Base-by-base conservation (phyloP, 2,113 vertebrate genomes). In the Climacteris rufus region DNA sequence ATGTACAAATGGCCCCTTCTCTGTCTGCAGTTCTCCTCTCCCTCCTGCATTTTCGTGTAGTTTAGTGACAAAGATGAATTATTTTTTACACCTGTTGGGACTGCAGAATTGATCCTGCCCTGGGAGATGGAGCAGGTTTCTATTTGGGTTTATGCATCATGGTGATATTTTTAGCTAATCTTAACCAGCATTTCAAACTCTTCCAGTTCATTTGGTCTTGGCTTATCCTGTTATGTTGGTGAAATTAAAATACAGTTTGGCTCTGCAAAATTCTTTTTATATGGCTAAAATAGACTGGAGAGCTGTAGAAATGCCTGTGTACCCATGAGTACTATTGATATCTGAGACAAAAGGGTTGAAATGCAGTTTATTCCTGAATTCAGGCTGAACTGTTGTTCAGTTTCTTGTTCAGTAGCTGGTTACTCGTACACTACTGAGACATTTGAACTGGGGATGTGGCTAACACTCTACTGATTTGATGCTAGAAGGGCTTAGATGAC, bases 71-170 rank as follows among this genome's bases (percentile, higher is more conserved):
- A 93, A 89, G 93, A 96, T 95, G 8, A 96, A 92, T 96, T 96
- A 95, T 95, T 96, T 93, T 95, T 87, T 82, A 93, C 96, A 97
- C 94, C 96, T 97, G 96, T 97, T 94, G 59, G 74, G 31, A 60
- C 80, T 76, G 85, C 85, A 93, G 94, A 92, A 88, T 68, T 87
- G 84, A 93, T 92, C 94, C 80, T 56, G 45, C 74, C 23, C 33
- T 61, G 52, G 52, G 74, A 92, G 85, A 89, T 21, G 11, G 85
- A 78, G 53, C 69, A 70, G 83, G 69, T 90, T 96, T 93, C 92
- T 96, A 93, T 97, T 96, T 97, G 94, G 94, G 95, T 97, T 94
- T 91, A 79, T 94, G 93, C 88, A 93, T 97, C 95, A 94, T 42
- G n/a, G 77, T 1, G 91, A 47, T 96, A 96, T 96, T 96, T 96